A percentile compares a stretch with the other conserved stretches of the same genome.
Evolutionary conservation across 2,113 vertebrate genomes (phyloP).

Genomic region (Gnathonemus echidnorhynchus): DNA sequence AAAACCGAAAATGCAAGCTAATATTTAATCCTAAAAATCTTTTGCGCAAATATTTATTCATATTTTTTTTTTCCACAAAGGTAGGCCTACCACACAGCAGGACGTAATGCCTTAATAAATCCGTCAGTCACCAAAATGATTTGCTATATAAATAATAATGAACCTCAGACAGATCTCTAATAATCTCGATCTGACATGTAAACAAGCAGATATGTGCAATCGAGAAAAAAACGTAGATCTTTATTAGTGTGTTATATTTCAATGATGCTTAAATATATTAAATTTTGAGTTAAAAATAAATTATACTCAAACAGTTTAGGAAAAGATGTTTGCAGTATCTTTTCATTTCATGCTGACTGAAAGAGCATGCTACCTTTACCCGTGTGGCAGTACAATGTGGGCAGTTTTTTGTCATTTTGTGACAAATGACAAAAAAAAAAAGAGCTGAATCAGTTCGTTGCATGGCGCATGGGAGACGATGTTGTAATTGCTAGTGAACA

Average conservation of each 20-base stretch:
- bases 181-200: background rate
- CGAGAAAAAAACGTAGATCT: background rate
- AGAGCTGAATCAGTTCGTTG: background rate
- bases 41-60: background rate
- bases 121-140: background rate
- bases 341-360: background rate
- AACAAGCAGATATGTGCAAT: background rate
- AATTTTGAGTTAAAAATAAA: background rate
- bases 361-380: background rate
- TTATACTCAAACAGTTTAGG: background rate
- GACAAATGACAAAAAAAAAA: background rate
- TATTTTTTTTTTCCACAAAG: background rate
- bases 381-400: background rate
- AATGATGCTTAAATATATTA: background rate
- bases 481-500: background rate
- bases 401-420: background rate
- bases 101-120: background rate
- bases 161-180: background rate
- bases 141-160: background rate
- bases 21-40: constrained; percentile 1
- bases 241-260: background rate
- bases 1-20: background rate
- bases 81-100: background rate
- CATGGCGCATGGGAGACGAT: background rate
- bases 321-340: background rate